These are phyloP conservation scores for Hypothenemus hampei DNA, from an alignment of 1,140 invertebrate genomes.

Conservation along the genomic window DNA sequence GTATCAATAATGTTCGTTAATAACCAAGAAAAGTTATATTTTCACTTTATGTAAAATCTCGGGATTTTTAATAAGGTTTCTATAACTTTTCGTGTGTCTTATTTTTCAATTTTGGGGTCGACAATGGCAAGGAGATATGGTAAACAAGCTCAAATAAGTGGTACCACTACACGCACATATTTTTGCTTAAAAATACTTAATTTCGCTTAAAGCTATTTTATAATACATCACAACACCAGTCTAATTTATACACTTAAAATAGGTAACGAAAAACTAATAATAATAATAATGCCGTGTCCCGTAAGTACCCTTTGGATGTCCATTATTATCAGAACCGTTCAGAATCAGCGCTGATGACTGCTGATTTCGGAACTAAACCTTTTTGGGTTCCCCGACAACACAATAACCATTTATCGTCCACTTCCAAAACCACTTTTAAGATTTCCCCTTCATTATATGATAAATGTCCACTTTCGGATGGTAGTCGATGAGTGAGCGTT, in stretches of 20 bases:
- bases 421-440: conserved; percentile 67
- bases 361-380: conserved; percentile 68
- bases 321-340: conserved; percentile 33
- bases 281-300: not conserved
- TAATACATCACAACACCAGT: conserved; percentile 34
- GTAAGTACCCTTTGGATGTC: not conserved
- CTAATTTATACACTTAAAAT: conserved; percentile 22
- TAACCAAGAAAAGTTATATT: not conserved
- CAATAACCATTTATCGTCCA: conserved; percentile 70
- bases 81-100: no score
- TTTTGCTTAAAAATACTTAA: conserved; percentile 3
- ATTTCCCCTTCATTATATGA: conserved; percentile 73
- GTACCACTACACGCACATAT: not conserved
- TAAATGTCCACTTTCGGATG: conserved; percentile 71
- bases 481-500: conserved; percentile 66
- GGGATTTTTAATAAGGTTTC: no score
- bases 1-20: conserved; percentile 5
- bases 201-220: conserved; percentile 22
- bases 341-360: conserved; percentile 53
- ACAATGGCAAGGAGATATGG: not conserved
- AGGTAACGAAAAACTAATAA: conserved; percentile 1
- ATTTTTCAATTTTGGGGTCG: no score
- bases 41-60: not conserved
- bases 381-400: conserved; percentile 73
- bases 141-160: not conserved